These are phyloP conservation scores for Sabatieria punctata DNA, from an alignment of 2,888 invertebrate genomes.

Conservation along the genomic window DNA sequence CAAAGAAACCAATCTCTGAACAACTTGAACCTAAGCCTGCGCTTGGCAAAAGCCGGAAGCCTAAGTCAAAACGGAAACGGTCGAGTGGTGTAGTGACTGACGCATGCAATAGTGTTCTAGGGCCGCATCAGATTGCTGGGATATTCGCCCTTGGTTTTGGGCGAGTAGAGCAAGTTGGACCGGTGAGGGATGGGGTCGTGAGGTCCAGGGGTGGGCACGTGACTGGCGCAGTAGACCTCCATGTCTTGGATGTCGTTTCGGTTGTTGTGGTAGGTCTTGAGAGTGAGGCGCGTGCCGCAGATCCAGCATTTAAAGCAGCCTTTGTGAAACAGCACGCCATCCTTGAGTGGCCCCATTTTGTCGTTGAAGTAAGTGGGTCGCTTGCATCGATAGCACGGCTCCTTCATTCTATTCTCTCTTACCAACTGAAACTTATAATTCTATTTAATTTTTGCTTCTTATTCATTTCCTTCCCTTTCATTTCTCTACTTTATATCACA, in stretches of 20 bases:
- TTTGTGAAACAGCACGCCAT: slow-evolving; percentile 28
- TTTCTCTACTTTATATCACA: no score
- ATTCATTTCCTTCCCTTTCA: no score
- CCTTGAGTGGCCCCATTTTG: slow-evolving; percentile 31
- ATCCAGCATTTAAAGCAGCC: slow-evolving; percentile 30
- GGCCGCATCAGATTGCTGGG: slow-evolving; percentile 9
- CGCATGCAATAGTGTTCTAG: background rate
- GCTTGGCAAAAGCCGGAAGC: no score
- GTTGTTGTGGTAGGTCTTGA: slow-evolving; percentile 32
- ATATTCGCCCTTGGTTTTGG: slow-evolving; percentile 30
- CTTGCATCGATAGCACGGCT: slow-evolving; percentile 30
- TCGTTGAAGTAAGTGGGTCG: slow-evolving; percentile 33
- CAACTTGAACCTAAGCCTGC: no score
- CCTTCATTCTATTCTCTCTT: slow-evolving; percentile 28
- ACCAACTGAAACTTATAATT: no score
- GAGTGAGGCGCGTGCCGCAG: slow-evolving; percentile 28
- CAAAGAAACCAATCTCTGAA: no score
- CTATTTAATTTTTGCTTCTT: no score
- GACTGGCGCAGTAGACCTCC: slow-evolving; percentile 32
- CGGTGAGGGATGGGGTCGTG: slow-evolving; percentile 32
- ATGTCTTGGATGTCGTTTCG: slow-evolving; percentile 30
- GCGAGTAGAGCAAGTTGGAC: slow-evolving; percentile 29
- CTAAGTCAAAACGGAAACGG: no score
- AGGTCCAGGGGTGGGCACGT: slow-evolving; percentile 32
- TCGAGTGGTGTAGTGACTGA: no score